These are phyloP conservation scores for Diorhabda elongata DNA, from an alignment of 1,140 invertebrate species.

Conservation along the genomic window DNA sequence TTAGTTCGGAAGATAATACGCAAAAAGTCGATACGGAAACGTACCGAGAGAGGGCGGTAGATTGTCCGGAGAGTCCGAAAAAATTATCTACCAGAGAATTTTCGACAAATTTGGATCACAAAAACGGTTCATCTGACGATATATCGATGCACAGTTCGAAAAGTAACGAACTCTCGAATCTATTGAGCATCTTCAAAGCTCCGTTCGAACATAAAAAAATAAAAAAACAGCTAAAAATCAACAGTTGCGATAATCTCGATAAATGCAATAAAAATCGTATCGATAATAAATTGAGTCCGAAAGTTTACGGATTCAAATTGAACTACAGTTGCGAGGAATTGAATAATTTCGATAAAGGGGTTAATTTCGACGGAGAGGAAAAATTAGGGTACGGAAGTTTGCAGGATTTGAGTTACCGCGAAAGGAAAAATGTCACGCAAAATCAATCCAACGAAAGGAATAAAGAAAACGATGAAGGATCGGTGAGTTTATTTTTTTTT, in stretches of 20 bases:
- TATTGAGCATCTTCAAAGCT: conserved; percentile 40
- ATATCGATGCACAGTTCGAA: conserved; percentile 53
- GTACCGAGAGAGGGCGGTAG: conserved; percentile 41
- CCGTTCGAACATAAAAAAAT: conserved; percentile 37
- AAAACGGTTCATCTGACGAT: conserved; percentile 49
- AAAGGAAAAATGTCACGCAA: conserved; percentile 20
- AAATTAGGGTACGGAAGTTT: conserved; percentile 43
- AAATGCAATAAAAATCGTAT: conserved; percentile 27
- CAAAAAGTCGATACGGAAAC: conserved; percentile 23
- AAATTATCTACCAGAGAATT: background rate
- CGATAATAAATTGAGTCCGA: conserved; percentile 54
- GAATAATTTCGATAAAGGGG: conserved; percentile 53
- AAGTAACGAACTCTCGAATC: conserved; percentile 47
- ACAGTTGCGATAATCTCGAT: conserved; percentile 41
- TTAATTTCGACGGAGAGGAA: conserved; percentile 36
- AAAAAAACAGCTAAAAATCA: conserved; percentile 34
- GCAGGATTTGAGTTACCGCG: conserved; percentile 38
- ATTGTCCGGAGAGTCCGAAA: conserved; percentile 35
- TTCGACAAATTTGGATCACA: background rate
- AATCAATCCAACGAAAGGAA: conserved; percentile 42
- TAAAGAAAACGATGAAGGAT: conserved; percentile 3
- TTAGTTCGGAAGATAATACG: conserved; percentile 24
- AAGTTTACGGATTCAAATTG: conserved; percentile 53
- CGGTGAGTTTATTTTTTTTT: conserved; percentile 24
- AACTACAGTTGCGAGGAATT: conserved; percentile 58